Evolutionary conservation across 1,140 invertebrate species (phyloP), one percentile per base, ranked within the genome.

Genomic region (Steinernema khuongi): DNA sequence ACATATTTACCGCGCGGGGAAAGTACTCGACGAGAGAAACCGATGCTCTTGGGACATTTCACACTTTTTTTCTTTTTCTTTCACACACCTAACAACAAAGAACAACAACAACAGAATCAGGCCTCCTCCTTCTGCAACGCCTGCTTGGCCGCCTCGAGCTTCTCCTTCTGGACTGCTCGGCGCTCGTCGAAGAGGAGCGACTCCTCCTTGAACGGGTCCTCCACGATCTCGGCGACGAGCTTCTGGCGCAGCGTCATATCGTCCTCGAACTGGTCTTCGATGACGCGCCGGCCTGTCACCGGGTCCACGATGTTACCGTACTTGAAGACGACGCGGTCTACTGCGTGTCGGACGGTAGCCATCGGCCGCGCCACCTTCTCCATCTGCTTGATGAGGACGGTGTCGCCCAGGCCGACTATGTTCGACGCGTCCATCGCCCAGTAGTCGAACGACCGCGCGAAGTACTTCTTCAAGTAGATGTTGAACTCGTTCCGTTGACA

Each of bases 401-500:
- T 74, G 70, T 83, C 81, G 14, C 81, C 81, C 4, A 84, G 31
- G 22, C 74, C 70, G 22, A 71, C 73, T 7, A 72, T 41, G n/a
- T 31, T 41, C 32, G 72, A 60, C 17, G 41, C 68, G 67, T 83
- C 81, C 1, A 84, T 68, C 11, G 81, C 82, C 82, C 82, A 83
- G 14, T 79, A 78, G 73, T 83, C 79, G 18, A 71, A 71, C 1
- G 69, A 75, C 28, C 50, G 67, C 26, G 75, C 71, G 69, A 73
- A 83, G 44, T 81, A 83, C 14, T 76, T 80, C 18, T 81, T 77
- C 1, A 78, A 73, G 70, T 81, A 79, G 19, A 68, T 71, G 68
- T 79, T 82, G 81, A 80, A 83, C 28, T 80, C 80, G 66, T 84
- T 84, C 70, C 78, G 67, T 36, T 69, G 77, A 26, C 74, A 74